These are phyloP conservation scores for Xylota segnis DNA, from an alignment of 2,888 invertebrate species.

Conservation along the genomic window DNA sequence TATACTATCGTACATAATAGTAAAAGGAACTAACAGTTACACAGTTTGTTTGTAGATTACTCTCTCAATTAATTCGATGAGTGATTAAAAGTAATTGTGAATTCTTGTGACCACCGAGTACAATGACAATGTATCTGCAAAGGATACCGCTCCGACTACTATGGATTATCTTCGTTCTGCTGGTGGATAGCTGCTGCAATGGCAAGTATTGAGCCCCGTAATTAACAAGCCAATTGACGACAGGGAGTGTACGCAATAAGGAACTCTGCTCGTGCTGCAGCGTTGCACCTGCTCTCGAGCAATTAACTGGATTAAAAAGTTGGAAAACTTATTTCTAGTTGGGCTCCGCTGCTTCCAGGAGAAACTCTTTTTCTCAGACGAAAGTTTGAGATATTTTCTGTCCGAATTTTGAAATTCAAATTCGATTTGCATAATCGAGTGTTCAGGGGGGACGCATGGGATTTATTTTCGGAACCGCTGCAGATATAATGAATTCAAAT, in stretches of 20 bases:
- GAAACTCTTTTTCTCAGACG: constrained; percentile 52
- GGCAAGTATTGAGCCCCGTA: constrained; percentile 63
- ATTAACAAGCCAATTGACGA: constrained; percentile 38
- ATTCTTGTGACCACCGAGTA: constrained; percentile 16
- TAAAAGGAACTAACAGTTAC: constrained; percentile 24
- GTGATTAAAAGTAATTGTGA: constrained; percentile 45
- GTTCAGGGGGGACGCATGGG: background rate
- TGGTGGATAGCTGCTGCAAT: constrained; percentile 54
- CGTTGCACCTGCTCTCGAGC: constrained; percentile 57
- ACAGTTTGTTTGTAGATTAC: constrained; percentile 12
- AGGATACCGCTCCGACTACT: constrained; percentile 61
- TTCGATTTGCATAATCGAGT: constrained; percentile 47
- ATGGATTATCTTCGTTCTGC: constrained; percentile 62
- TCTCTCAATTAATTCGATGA: constrained; percentile 46
- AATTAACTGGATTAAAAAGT: constrained; percentile 73
- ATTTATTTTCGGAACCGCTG: constrained; percentile 15
- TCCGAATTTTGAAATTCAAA: constrained; percentile 21
- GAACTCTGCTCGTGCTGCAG: constrained; percentile 51
- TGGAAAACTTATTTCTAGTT: constrained; percentile 35
- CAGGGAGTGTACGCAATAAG: constrained; percentile 62
- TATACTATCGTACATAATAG: constrained; percentile 11
- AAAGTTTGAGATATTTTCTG: constrained; percentile 19
- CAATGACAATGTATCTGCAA: constrained; percentile 67
- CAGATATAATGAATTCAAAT: constrained; percentile 14
- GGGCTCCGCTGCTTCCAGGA: constrained; percentile 32